A percentile compares a stretch with the other conserved stretches of the same genome.
These are phyloP conservation scores for Xestia c-nigrum DNA, from an alignment of 2,888 invertebrate genomes.

Conservation along the genomic window DNA sequence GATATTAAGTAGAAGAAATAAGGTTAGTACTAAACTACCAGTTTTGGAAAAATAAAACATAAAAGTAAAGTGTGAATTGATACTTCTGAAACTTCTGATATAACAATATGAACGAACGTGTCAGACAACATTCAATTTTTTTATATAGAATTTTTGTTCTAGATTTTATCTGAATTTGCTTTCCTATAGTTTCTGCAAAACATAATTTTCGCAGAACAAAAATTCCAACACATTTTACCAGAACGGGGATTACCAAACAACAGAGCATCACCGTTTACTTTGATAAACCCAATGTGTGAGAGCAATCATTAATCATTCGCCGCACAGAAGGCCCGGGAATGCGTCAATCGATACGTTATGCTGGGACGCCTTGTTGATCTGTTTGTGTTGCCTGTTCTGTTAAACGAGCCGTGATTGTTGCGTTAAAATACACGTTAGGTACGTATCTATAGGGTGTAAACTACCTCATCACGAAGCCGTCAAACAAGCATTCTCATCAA, in stretches of 20 bases:
- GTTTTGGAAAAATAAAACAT: not conserved
- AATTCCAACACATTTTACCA: constrained; percentile 20
- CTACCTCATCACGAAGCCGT: too few relatives aligned
- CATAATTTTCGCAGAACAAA: constrained; percentile 8
- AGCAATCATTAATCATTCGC: constrained; percentile 68
- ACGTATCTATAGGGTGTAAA: not conserved
- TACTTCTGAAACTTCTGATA: not conserved
- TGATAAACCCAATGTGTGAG: constrained; percentile 57
- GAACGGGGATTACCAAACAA: constrained; percentile 32
- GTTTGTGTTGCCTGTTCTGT: constrained; percentile 28
- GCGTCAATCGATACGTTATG: constrained; percentile 64
- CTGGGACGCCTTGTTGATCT: constrained; percentile 48
- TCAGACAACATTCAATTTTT: not conserved
- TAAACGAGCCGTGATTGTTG: constrained; percentile 29
- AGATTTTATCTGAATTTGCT: not conserved
- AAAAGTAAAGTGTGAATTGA: not conserved
- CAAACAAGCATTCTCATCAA: too few relatives aligned
- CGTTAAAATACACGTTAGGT: not conserved
- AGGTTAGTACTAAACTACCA: not conserved
- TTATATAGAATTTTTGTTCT: not conserved
- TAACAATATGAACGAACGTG: not conserved
- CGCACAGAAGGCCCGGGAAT: constrained; percentile 54
- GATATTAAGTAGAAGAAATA: too few relatives aligned
- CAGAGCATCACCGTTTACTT: constrained; percentile 40
- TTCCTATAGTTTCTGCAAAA: not conserved